A percentile compares a stretch with the other conserved stretches of the same genome.
phyloP scores from a whole-genome alignment of 2,113 vertebrate species.

The Alexandromys fortis region DNA sequence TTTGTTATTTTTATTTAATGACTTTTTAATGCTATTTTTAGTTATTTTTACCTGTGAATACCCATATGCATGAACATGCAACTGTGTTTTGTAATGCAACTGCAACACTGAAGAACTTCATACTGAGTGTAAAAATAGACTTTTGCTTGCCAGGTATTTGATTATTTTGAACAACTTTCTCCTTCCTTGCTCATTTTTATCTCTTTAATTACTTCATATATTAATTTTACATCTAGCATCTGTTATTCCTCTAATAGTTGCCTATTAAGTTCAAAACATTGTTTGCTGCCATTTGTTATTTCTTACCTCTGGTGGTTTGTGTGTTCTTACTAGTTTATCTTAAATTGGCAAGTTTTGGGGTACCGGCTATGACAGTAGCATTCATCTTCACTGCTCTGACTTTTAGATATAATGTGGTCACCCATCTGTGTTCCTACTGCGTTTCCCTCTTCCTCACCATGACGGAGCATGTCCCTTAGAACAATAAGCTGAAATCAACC shows the following conservation, averaged over 20 bases:
- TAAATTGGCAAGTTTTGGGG: not conserved
- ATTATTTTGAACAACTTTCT: not conserved
- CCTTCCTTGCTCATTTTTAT: not conserved
- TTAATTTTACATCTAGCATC: not conserved
- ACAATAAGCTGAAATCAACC: not conserved
- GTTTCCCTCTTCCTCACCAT: not conserved
- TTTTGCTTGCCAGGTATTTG: not conserved
- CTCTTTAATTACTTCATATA: not conserved
- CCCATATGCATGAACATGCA: not conserved
- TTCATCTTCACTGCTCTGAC: not conserved
- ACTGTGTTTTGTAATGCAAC: not conserved
- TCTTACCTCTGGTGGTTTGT: not conserved
- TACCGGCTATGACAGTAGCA: not conserved
- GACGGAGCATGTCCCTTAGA: not conserved
- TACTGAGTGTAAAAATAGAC: not conserved
- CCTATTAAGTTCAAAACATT: not conserved
- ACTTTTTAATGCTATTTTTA: not conserved
- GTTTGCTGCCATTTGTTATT: not conserved
- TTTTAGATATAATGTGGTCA: not conserved
- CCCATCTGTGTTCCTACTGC: not conserved
- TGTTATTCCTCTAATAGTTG: not conserved
- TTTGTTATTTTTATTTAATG: not conserved
- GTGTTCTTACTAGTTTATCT: not conserved
- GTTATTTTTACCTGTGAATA: slow-evolving; percentile 30
- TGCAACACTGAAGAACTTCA: not conserved